Base-by-base conservation (phyloP, 2,113 vertebrate genomes). In the Pantherophis guttatus region DNA sequence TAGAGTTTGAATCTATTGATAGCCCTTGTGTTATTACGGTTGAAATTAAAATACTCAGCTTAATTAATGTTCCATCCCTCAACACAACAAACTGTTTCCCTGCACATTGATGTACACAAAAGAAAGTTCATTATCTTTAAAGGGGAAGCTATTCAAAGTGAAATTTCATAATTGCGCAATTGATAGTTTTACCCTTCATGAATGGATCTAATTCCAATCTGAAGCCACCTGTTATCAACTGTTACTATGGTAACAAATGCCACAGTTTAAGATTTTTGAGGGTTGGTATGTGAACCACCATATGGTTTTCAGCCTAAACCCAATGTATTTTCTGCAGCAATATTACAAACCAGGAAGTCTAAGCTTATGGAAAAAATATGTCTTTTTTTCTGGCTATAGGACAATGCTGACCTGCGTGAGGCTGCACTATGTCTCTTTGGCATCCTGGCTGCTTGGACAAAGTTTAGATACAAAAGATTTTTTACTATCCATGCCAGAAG, bases 381-480 rank as follows among this genome's bases (percentile, higher is more conserved):
- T 86, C 7, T 26, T 3, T 53, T 62, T 87, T 24, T 29, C 62
- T 29, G 87, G 12, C 17, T 58, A 15, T 13, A 93, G 92, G 70
- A 90, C 0, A 26, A 93, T 33, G 44, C 44, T 24, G 70, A 93
- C 11, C 55, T 90, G 15, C 88, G 92, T 8, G 24, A 85, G 4
- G 92, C 88, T 7, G 53, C 92, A 3, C 44, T 93, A 19, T 21
- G 55, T 11, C 88, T 90, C 19, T 93, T 89, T 90, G 92, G 92
- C 53, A 26, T 86, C 70, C 59, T 93, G 92, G 92, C 92, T 13
- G 11, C 3, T 23, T 90, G 11, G 92, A 85, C 92, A 5, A 93
- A 90, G 48, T 58, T 85, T 88, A 90, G 59, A 86, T 90, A 85
- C 88, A 89, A 75, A 52, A 59, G 19, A 7, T 93, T 93, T 93